These are phyloP conservation scores for Epinephelus lanceolatus DNA, from an alignment of 2,113 vertebrate species.

Conservation along the genomic window DNA sequence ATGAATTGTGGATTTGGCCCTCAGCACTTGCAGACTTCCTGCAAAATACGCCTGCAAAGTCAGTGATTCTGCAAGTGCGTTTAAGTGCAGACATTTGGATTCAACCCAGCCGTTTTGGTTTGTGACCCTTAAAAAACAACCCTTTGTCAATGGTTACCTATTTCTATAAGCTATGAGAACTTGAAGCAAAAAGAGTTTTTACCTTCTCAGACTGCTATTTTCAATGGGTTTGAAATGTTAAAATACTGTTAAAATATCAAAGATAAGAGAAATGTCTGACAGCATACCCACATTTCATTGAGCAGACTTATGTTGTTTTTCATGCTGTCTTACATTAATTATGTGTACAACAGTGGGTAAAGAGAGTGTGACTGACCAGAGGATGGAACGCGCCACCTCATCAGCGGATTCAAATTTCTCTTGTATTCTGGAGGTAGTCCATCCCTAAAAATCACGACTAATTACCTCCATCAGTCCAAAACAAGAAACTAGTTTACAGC, in stretches of 20 bases:
- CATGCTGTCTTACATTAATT: slow-evolving; percentile 13
- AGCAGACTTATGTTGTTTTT: not conserved
- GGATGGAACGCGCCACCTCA: not conserved
- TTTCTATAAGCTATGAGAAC: not conserved
- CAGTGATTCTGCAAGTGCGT: too few relatives aligned
- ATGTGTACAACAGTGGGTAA: slow-evolving; percentile 23
- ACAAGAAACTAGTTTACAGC: slow-evolving; percentile 52
- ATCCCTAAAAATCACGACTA: slow-evolving; percentile 45
- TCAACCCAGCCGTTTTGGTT: not conserved
- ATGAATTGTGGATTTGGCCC: too few relatives aligned
- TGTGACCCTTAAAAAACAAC: not conserved
- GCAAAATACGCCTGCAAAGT: too few relatives aligned
- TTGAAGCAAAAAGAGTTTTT: not conserved
- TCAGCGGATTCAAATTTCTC: slow-evolving; percentile 20
- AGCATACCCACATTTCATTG: not conserved
- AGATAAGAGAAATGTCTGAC: not conserved
- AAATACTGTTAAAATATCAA: not conserved
- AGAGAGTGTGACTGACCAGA: slow-evolving; percentile 16
- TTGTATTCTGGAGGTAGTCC: slow-evolving; percentile 21
- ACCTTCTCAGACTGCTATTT: not conserved
- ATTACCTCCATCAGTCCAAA: slow-evolving; percentile 59
- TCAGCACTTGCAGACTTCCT: too few relatives aligned
- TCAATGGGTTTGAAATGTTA: not conserved
- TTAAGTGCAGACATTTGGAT: too few relatives aligned
- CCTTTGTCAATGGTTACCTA: not conserved